Base-by-base conservation (phyloP, 2,797 vertebrate species). In the Hoplostethus atlanticus region DNA sequence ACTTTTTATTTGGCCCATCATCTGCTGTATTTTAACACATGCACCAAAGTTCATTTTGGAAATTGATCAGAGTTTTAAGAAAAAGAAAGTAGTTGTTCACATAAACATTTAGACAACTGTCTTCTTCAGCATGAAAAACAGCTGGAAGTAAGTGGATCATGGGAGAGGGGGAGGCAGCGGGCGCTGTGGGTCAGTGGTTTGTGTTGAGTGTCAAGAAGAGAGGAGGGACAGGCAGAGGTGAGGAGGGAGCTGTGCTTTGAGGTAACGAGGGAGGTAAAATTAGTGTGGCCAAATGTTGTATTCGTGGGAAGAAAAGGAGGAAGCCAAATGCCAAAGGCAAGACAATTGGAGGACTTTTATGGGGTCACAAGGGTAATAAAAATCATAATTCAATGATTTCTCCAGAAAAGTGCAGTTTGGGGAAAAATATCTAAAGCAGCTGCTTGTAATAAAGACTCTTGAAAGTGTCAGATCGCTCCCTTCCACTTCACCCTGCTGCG, bases 41-140 rank as follows among this genome's bases (percentile, higher is more conserved):
- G 88, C 89, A 81, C 84, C 81, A 68, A 87, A 83, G 89, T 92
- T 92, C 86, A 73, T 83, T 91, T 84, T 89, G 89, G 87, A 93
- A 94, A 88, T 91, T 71, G 92, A 94, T 95, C 90, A 72, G 90
- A 88, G 90, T 79, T 87, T 84, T 89, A 86, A 89, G 86, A 89
- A 93, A 93, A 91, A 92, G 92, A 94, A 93, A 92, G 92, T 92
- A 92, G 90, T 91, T 89, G 78, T 87, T 90, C 87, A 66, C 84
- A 70, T 95, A 95, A 95, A 95, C 94, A 94, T 95, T 95, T 95
- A 95, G 93, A 95, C 94, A 94, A 95, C 92, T 91, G 94, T 92
- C 90, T 91, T 94, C 92, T 94, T 84, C 91, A 85, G 92, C 91
- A 92, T 93, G 93, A 94, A 91, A 89, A 95, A 89, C 95, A 95